Evolutionary conservation across 1,140 invertebrate genomes (phyloP).

Genomic region (Neodiprion lecontei): DNA sequence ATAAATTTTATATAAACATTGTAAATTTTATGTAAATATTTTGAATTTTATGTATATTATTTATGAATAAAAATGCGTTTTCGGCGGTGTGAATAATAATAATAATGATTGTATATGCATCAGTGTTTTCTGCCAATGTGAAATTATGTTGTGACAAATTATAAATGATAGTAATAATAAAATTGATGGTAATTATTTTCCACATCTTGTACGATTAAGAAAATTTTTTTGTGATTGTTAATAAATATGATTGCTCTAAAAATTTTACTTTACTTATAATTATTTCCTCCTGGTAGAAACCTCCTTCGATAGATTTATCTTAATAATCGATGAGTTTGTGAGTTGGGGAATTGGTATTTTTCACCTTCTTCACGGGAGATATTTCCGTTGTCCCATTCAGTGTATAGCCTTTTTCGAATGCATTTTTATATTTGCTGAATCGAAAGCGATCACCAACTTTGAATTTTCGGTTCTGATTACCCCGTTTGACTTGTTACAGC

Average conservation of each 20-base stretch:
- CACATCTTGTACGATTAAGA: too few relatives aligned
- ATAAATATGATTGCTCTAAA: too few relatives aligned
- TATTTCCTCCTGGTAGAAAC: too few relatives aligned
- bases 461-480: not conserved
- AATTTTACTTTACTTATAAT: too few relatives aligned
- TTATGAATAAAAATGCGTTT: not conserved
- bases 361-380: not conserved
- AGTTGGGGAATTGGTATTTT: not conserved
- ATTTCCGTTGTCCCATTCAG: not conserved
- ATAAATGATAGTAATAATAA: too few relatives aligned
- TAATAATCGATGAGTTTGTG: too few relatives aligned
- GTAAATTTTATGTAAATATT: not conserved
- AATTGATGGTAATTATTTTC: too few relatives aligned
- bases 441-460: not conserved
- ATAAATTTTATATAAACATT: not conserved
- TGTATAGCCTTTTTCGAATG: slow-evolving; percentile 1
- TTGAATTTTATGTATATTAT: not conserved
- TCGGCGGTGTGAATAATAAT: not conserved
- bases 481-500: not conserved
- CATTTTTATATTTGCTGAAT: not conserved
- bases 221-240: too few relatives aligned
- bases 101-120: not conserved
- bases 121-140: too few relatives aligned
- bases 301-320: too few relatives aligned
- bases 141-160: too few relatives aligned